Evolutionary conservation across 2,888 invertebrate genomes (phyloP).

Genomic region (Megastigmus dorsalis): DNA sequence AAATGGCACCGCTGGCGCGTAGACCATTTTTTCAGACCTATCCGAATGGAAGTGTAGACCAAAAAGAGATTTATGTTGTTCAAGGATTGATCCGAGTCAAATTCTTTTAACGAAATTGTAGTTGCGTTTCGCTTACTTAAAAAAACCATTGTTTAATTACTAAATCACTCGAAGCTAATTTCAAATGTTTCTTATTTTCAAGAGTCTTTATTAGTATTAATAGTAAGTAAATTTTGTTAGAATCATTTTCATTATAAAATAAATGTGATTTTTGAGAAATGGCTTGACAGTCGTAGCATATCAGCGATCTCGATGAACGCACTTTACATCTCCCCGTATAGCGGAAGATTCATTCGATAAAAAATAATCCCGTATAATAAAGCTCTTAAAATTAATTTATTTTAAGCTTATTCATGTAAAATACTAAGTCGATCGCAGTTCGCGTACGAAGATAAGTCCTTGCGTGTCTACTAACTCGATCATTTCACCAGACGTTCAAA

Average conservation of each 20-base stretch:
- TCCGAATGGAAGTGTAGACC: too few species aligned
- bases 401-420: not conserved
- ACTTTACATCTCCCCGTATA: not conserved
- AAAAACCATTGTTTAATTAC: too few species aligned
- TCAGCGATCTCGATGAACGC: not conserved
- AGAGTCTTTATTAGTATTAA: not conserved
- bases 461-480: not conserved
- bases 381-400: not conserved
- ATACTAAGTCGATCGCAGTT: slow-evolving; percentile 10
- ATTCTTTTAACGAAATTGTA: too few species aligned
- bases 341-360: slow-evolving; percentile 8
- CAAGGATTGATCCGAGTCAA: too few species aligned
- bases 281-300: too few species aligned
- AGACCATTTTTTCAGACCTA: too few species aligned
- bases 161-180: too few species aligned
- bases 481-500: not conserved
- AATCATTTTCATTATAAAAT: too few species aligned
- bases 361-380: slow-evolving; percentile 23
- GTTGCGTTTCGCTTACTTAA: too few species aligned
- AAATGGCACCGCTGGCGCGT: too few species aligned
- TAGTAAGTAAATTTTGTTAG: not conserved
- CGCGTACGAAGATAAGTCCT: not conserved
- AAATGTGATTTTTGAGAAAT: too few species aligned
- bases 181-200: not conserved
- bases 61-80: too few species aligned